Evolutionary conservation across 1,140 invertebrate species (phyloP).

Genomic region (Antheraea pernyi): DNA sequence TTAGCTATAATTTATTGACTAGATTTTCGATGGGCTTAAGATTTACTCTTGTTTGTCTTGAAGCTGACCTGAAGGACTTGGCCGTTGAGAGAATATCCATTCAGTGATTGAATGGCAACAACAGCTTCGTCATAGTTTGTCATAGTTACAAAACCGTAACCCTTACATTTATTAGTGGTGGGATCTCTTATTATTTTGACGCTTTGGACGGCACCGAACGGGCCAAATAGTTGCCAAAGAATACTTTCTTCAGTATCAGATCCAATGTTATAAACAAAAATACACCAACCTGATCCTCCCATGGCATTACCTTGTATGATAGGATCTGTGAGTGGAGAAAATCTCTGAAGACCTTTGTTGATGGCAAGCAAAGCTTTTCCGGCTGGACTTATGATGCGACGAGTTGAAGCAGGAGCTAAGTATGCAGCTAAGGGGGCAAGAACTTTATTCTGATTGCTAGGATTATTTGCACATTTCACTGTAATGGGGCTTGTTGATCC

Average conservation of each 20-base stretch:
- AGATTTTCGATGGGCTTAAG: constrained; percentile 71
- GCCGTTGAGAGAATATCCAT: constrained; percentile 93
- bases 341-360: constrained; percentile 94
- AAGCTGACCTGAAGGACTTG: constrained; percentile 95
- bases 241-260: constrained; percentile 95
- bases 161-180: constrained; percentile 95
- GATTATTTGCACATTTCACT: constrained; percentile 82
- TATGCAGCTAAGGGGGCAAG: constrained; percentile 76
- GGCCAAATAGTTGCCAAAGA: constrained; percentile 95
- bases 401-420: constrained; percentile 75
- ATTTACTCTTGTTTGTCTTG: constrained; percentile 89
- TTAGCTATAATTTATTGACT: constrained; percentile 79
- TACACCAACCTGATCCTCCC: constrained; percentile 91
- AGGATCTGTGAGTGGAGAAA: constrained; percentile 89
- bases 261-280: constrained; percentile 96
- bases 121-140: constrained; percentile 95
- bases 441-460: constrained; percentile 81
- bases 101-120: constrained; percentile 93
- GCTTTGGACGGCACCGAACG: constrained; percentile 94
- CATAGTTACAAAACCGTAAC: constrained; percentile 96
- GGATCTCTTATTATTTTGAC: constrained; percentile 94
- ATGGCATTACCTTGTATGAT: constrained; percentile 88
- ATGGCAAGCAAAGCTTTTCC: constrained; percentile 91
- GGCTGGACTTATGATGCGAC: constrained; percentile 77
- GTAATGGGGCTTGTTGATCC: constrained; percentile 81